phyloP scores from a whole-genome alignment of 2,113 vertebrate species.

The Centropus bengalensis region DNA sequence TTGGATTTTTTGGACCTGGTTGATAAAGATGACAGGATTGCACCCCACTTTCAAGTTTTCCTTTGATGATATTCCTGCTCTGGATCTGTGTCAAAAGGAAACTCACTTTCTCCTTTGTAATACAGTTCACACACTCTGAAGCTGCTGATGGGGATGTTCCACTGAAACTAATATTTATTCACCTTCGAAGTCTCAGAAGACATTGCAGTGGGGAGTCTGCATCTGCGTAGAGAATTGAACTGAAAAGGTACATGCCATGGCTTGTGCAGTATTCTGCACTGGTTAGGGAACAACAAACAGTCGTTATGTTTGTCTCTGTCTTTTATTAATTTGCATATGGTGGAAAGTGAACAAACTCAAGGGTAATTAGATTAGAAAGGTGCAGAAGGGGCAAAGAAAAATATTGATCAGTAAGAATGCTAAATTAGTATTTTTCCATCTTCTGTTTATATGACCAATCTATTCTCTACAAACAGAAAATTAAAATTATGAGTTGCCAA shows the following conservation, averaged over 20 bases:
- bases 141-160: neutral
- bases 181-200: neutral
- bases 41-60: neutral
- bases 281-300: neutral
- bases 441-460: neutral
- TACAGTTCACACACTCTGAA: neutral
- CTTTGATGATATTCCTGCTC: neutral
- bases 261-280: neutral
- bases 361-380: neutral
- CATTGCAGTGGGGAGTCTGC: neutral
- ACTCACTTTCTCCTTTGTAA: neutral
- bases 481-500: neutral
- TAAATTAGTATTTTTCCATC: neutral
- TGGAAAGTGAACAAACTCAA: neutral
- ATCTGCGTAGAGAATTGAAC: slow-evolving; percentile 8
- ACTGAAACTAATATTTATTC: neutral
- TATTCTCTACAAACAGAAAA: neutral
- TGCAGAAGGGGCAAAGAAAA: neutral
- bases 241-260: neutral
- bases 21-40: neutral
- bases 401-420: neutral
- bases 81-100: neutral
- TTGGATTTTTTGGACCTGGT: neutral
- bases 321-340: neutral
- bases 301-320: neutral